These are phyloP conservation scores for Hydrolagus affinis DNA, from an alignment of 2,113 vertebrate genomes.

Conservation along the genomic window DNA sequence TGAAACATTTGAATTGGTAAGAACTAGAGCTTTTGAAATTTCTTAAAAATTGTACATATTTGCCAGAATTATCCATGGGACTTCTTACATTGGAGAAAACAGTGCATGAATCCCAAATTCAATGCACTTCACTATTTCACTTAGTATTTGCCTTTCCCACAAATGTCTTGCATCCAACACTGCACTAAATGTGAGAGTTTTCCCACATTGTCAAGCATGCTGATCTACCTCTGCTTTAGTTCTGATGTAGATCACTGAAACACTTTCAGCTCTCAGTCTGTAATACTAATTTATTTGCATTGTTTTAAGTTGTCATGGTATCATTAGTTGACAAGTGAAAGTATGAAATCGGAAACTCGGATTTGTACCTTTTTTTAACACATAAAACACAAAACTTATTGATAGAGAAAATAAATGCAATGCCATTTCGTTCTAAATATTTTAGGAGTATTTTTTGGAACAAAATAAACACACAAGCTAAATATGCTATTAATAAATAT, in stretches of 20 bases:
- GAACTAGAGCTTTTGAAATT: background rate
- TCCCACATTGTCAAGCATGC: constrained; percentile 19
- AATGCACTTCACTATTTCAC: constrained; percentile 42
- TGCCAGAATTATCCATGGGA: constrained; percentile 39
- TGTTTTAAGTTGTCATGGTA: background rate
- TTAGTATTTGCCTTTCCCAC: constrained; percentile 32
- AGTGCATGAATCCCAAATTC: constrained; percentile 41
- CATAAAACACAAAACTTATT: background rate
- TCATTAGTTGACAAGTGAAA: constrained; percentile 32
- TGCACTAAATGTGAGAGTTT: constrained; percentile 8
- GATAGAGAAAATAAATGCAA: background rate
- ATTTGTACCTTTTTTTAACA: background rate
- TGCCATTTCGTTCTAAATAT: background rate
- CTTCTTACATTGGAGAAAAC: constrained; percentile 52
- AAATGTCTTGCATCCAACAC: constrained; percentile 37
- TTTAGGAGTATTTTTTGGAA: background rate
- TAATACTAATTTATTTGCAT: constrained; percentile 12
- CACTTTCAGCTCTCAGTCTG: constrained; percentile 63
- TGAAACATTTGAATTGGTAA: background rate
- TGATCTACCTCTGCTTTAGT: constrained; percentile 41
- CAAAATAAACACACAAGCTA: background rate
- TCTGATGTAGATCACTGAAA: constrained; percentile 50
- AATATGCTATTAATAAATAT: background rate
- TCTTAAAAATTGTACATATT: background rate
- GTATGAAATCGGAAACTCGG: background rate